A percentile compares a stretch with the other conserved stretches of the same genome.
phyloP scores from a whole-genome alignment of 2,888 invertebrate genomes.

The Dilophus febrilis region DNA sequence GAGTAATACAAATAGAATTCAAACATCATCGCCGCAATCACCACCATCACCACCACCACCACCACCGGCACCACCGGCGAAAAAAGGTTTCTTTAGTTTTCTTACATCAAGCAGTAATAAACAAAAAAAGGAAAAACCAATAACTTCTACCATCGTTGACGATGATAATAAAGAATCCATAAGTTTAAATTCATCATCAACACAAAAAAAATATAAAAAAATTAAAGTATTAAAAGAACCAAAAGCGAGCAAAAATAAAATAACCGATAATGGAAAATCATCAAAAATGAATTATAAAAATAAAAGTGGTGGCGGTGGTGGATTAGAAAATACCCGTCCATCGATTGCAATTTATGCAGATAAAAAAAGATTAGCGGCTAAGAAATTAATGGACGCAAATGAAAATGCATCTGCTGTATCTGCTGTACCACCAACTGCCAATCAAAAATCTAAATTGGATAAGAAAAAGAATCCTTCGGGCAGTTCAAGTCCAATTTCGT shows the following conservation, averaged over 20 bases:
- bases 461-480: too few species aligned
- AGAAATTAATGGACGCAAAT: too few species aligned
- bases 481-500: too few species aligned
- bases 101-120: slow-evolving; percentile 3
- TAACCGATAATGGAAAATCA: not conserved
- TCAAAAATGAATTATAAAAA: not conserved
- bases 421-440: too few species aligned
- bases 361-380: not conserved
- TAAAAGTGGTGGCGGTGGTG: too few species aligned
- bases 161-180: not conserved
- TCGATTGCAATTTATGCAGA: not conserved
- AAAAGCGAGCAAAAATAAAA: slow-evolving; percentile 4
- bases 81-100: not conserved
- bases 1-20: not conserved
- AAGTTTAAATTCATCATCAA: not conserved
- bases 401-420: too few species aligned
- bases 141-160: slow-evolving; percentile 8
- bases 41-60: slow-evolving; percentile 3
- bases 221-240: slow-evolving; percentile 9
- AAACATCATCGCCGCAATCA: not conserved
- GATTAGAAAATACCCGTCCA: too few species aligned
- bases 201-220: not conserved
- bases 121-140: not conserved
- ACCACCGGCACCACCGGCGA: slow-evolving; percentile 2
- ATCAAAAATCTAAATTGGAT: too few species aligned